These are phyloP conservation scores for Ashinkailepas kermadecensis DNA, from an alignment of 2,888 invertebrate species.

Conservation along the genomic window DNA sequence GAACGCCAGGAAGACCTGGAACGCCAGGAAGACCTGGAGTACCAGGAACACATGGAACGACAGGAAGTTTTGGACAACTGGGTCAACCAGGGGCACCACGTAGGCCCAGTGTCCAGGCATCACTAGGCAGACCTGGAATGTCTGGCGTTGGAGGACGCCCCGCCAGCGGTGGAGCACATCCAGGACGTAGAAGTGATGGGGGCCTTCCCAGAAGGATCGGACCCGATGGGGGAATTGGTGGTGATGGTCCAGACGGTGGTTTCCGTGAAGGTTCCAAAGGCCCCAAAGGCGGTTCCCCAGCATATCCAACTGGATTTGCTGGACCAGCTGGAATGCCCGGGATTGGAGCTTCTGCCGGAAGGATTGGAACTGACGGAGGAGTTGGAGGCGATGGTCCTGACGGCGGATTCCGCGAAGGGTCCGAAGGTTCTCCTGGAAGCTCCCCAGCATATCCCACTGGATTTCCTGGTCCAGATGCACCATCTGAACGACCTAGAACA, in stretches of 20 bases:
- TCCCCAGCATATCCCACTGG: not conserved
- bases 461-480: not conserved
- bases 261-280: constrained; percentile 23
- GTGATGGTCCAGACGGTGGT: constrained; percentile 27
- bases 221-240: constrained; percentile 11
- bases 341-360: too few relatives aligned
- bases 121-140: not conserved
- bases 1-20: not conserved
- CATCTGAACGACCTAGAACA: too few relatives aligned
- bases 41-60: constrained; percentile 20
- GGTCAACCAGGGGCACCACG: not conserved
- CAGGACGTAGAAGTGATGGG: too few relatives aligned
- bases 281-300: not conserved
- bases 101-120: not conserved
- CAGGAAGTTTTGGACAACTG: too few relatives aligned
- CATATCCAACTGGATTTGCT: not conserved
- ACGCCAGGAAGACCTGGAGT: not conserved
- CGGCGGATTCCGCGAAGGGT: not conserved
- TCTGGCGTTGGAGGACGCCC: too few relatives aligned
- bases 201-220: not conserved
- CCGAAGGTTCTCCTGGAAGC: not conserved
- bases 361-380: too few relatives aligned
- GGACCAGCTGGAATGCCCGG: constrained; percentile 8
- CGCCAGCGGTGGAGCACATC: too few relatives aligned
- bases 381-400: too few relatives aligned